Evolutionary conservation across 2,113 vertebrate species (phyloP).

Genomic region (Halichoeres trimaculatus): DNA sequence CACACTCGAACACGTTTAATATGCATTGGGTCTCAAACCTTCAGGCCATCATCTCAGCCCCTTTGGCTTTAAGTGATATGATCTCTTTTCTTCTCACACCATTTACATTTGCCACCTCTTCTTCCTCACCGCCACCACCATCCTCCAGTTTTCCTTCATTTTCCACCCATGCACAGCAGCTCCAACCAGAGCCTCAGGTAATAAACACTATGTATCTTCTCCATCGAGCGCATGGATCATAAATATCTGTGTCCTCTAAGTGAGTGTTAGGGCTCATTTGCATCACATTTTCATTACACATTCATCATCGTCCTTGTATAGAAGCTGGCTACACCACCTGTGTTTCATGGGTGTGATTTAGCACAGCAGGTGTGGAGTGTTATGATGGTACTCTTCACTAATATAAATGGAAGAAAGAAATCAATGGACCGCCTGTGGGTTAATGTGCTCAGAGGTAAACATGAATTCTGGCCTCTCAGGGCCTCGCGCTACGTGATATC

Average conservation of each 20-base stretch:
- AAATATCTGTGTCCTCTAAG: conserved; percentile 10
- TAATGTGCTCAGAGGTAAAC: too few species aligned
- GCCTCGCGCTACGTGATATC: too few species aligned
- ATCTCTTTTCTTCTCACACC: not conserved
- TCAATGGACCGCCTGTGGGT: not conserved
- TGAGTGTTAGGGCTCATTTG: not conserved
- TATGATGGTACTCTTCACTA: not conserved
- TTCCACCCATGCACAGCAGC: not conserved
- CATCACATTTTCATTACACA: not conserved
- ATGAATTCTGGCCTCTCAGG: too few species aligned
- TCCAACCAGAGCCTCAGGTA: not conserved
- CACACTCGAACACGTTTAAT: conserved; percentile 30
- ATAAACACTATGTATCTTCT: not conserved
- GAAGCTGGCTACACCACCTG: not conserved
- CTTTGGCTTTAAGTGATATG: not conserved
- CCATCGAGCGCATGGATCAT: not conserved
- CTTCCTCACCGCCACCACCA: not conserved
- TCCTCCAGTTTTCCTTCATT: not conserved
- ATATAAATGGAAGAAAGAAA: not conserved
- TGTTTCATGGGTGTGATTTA: not conserved
- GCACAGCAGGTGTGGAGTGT: not conserved
- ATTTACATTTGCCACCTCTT: not conserved
- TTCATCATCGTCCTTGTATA: not conserved
- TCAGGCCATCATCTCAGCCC: conserved; percentile 20
- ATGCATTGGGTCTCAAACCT: conserved; percentile 49